Base-by-base conservation (phyloP, 2,113 vertebrate species). In the Clinocottus analis region DNA sequence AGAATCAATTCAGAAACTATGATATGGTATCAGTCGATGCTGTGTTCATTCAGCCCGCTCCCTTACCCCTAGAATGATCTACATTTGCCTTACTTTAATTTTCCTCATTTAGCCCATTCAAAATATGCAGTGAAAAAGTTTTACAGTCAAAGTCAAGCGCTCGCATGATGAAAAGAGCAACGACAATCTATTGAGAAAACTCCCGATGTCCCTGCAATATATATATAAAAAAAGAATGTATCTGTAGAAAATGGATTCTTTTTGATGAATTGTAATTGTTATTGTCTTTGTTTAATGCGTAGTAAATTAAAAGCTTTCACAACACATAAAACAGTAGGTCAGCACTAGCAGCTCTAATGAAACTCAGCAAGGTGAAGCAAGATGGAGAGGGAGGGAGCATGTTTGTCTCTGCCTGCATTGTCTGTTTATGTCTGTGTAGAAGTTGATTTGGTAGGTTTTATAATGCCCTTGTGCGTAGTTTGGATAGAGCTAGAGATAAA, bases 371-470 rank as follows among this genome's bases (percentile, higher is more conserved):
- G 47, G 58, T 31, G 31, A 56, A 79, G 33, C 17, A 3, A 82
- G 66, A 45, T 41, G 7, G 65, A 69, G 64, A 23, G 21, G 53
- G 43, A 64, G 37, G 51, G 11, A 16, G 59, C n/a, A 21, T 72
- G 63, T 86, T 82, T 75, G 58, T 67, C 53, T 77, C 58, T 81
- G 62, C 23, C 31, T 10, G 21, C 51, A 61, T 64, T 72, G 53
- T 61, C 80, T 78, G 39, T 71, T 71, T 61, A 25, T 49, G 58
- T 79, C 17, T 47, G 59, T 43, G 31, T 65, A 47, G 35, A 70
- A 79, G 78, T 80, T 68, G 74, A 60, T 61, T 74, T 76, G 67
- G 31, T 75, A 19, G 65, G 39, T 67, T 88, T 85, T 73, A 43
- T 23, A 58, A 72, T 56, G 59, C 71, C 39, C 61, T 16, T 49